These are phyloP conservation scores for Ametastegia equiseti DNA, from an alignment of 2,888 invertebrate genomes.

Conservation along the genomic window DNA sequence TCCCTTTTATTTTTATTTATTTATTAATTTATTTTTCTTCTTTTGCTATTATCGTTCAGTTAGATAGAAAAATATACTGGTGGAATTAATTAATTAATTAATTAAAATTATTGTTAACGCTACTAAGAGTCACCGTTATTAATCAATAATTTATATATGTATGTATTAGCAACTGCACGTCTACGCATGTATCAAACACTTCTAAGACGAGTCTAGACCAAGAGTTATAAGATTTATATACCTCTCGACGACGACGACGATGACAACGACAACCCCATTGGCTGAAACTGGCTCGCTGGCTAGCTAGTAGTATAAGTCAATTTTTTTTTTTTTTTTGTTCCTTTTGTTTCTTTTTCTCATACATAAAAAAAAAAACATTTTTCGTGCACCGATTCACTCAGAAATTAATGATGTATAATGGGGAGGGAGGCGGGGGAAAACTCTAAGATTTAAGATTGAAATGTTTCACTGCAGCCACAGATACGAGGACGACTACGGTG, in stretches of 20 bases:
- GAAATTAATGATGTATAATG: background rate
- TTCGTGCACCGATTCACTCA: conserved; percentile 38
- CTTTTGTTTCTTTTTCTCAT: background rate
- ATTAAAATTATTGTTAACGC: conserved; percentile 21
- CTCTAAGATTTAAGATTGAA: background rate
- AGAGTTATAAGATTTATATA: too few relatives aligned
- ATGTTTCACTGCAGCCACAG: background rate
- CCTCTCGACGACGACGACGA: too few relatives aligned
- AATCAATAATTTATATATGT: conserved; percentile 11
- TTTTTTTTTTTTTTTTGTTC: background rate
- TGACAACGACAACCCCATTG: background rate
- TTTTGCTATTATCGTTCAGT: background rate
- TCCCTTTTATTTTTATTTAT: background rate
- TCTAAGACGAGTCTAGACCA: background rate
- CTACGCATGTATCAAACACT: conserved; percentile 14
- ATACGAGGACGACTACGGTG: background rate
- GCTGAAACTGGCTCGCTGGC: background rate
- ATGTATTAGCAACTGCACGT: background rate
- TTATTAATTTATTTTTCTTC: background rate
- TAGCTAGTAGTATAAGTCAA: background rate
- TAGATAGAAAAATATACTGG: conserved; percentile 46
- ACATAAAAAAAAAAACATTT: background rate
- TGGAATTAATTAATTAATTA: conserved; percentile 46
- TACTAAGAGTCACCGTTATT: conserved; percentile 38
- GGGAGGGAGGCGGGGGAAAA: too few relatives aligned